Evolutionary conservation across 1,140 invertebrate genomes (phyloP), one percentile per base, ranked within the genome.

Genomic region (Meloidogyne exigua): DNA sequence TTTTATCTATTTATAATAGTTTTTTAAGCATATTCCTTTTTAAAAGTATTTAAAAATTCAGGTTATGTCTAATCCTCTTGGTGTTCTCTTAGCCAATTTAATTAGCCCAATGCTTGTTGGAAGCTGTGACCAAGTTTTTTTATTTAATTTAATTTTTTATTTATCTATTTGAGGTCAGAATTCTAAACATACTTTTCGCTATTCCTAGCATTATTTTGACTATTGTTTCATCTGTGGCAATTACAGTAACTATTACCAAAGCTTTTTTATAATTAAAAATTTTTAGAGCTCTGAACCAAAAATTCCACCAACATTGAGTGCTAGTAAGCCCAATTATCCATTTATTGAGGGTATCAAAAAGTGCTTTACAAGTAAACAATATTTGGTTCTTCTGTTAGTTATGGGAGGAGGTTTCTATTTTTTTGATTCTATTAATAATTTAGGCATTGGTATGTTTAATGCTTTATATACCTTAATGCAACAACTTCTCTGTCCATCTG

Each of bases 381-480:
- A 87, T 75, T 57, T 87, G 26, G 62, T 87, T 21, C 68, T 87
- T 13, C 68, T 87, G 25, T 18, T 87, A 1, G 85, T 87, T 2
- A 81, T 87, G 82, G 85, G 85, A 13, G 85, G 84, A 21, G 71
- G 68, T 42, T 26, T 70, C 36, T 44, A 44, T 10, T 10, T 7
- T 21, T 42, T 42, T 28, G 0, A n/a, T 39, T 28, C 13, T 15
- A 13, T 36, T 69, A 39, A 39, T 69, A 15, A 0, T 13, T 69
- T 18, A 69, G 49, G 85, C 21, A 87, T 87, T 68, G 85, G 85
- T 32, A 87, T 87, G 87, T 88, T 87, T 72, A 87, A 87, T 76
- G 83, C 81, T 25, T 76, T 87, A 28, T 87, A 87, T 79, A 87
- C 86, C 18, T 72, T 87, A 21, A 87, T 87, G 81, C 84, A 87